A percentile compares a stretch with the other conserved stretches of the same genome.
These are phyloP conservation scores for Tanytarsus gracilentus DNA, from an alignment of 2,888 invertebrate genomes.

Conservation along the genomic window DNA sequence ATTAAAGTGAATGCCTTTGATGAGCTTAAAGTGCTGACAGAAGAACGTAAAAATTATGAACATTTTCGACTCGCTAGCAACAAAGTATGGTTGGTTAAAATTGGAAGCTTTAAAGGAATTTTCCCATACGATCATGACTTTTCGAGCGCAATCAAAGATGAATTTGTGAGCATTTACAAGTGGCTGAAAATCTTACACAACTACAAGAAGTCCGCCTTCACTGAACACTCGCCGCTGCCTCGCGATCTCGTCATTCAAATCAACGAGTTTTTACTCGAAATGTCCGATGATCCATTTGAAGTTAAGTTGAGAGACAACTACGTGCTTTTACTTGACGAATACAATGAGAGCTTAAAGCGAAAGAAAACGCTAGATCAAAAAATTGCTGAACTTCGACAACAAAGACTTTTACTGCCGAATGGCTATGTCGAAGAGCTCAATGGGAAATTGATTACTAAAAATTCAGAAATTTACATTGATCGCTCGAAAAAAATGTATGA, in stretches of 20 bases:
- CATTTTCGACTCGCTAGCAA: constrained; percentile 62
- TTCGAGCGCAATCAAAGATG: constrained; percentile 78
- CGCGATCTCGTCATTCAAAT: constrained; percentile 85
- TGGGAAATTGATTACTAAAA: constrained; percentile 75
- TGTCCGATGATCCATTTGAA: constrained; percentile 97
- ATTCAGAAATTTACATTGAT: constrained; percentile 93
- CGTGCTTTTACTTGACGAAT: constrained; percentile 90
- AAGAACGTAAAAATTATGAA: constrained; percentile 67
- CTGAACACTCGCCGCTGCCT: constrained; percentile 62
- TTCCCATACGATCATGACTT: constrained; percentile 85
- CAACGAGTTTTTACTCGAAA: constrained; percentile 79
- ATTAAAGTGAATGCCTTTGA: constrained; percentile 52
- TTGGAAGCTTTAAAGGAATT: constrained; percentile 48
- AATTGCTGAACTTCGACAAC: constrained; percentile 71
- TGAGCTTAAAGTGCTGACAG: constrained; percentile 55
- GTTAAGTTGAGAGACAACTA: constrained; percentile 92
- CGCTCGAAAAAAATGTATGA: constrained; percentile 58
- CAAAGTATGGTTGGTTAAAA: constrained; percentile 48
- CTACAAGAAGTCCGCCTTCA: constrained; percentile 58
- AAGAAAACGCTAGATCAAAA: constrained; percentile 82
- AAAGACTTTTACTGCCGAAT: constrained; percentile 72
- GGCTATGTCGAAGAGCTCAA: constrained; percentile 85
- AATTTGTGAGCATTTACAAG: constrained; percentile 81
- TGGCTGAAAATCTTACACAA: constrained; percentile 86
- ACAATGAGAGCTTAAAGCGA: constrained; percentile 84